A percentile compares a stretch with the other conserved stretches of the same genome.
Evolutionary conservation across 64 coral and sea anemone species (phyloP).

Genomic region (Trachythela sp.): DNA sequence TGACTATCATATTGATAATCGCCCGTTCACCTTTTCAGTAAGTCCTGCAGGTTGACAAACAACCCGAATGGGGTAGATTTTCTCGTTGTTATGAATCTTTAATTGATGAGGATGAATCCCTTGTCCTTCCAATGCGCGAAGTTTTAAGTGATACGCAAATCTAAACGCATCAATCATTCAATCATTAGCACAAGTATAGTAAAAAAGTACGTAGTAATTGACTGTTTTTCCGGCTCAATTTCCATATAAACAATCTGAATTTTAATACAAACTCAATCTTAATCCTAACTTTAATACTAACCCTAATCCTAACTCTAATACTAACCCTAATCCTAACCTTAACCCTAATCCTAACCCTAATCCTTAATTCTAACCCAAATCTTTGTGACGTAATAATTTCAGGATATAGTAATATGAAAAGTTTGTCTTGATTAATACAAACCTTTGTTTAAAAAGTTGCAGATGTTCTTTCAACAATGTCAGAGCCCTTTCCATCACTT

Average conservation of each 20-base stretch:
- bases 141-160: slow-evolving; percentile 86
- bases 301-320: too few relatives aligned
- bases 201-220: too few relatives aligned
- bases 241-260: too few relatives aligned
- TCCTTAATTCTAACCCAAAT: too few relatives aligned
- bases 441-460: slow-evolving; percentile 92
- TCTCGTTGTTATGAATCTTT: slow-evolving; percentile 40
- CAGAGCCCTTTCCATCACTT: slow-evolving; percentile 87
- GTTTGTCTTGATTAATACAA: background rate
- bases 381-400: too few relatives aligned
- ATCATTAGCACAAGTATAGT: too few relatives aligned
- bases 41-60: slow-evolving; percentile 77
- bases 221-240: background rate
- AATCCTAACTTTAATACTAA: background rate
- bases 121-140: slow-evolving; percentile 75
- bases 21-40: slow-evolving; percentile 57
- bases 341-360: too few relatives aligned
- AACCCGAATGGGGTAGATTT: slow-evolving; percentile 83
- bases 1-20: background rate
- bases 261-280: too few relatives aligned
- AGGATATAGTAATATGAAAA: too few relatives aligned
- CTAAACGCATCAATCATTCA: slow-evolving; percentile 29
- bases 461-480: slow-evolving; percentile 83
- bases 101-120: slow-evolving; percentile 79
- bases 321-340: too few relatives aligned